A percentile compares a stretch with the other conserved stretches of the same genome.
These are phyloP conservation scores for Cecidostiba fungosa DNA, from an alignment of 2,888 invertebrate species.

Conservation along the genomic window DNA sequence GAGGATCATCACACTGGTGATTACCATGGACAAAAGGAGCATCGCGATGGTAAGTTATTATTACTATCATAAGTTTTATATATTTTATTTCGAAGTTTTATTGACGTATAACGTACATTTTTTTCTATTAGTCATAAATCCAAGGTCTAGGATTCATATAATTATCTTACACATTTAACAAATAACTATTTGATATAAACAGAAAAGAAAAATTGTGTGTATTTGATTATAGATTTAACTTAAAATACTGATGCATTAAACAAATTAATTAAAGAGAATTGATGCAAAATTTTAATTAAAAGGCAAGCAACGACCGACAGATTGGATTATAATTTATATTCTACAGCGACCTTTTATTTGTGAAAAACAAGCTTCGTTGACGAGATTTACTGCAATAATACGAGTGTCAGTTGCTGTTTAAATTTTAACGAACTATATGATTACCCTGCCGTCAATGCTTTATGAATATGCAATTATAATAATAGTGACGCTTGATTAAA, in stretches of 20 bases:
- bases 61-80: background rate
- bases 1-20: slow-evolving; percentile 77
- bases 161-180: too few species aligned
- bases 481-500: slow-evolving; percentile 51
- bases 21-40: slow-evolving; percentile 78
- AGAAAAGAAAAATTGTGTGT: too few species aligned
- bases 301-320: background rate
- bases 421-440: slow-evolving; percentile 48
- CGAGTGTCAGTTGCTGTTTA: background rate
- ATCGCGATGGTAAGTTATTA: slow-evolving; percentile 73
- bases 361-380: slow-evolving; percentile 11
- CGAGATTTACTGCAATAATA: slow-evolving; percentile 15
- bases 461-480: slow-evolving; percentile 58
- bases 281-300: slow-evolving; percentile 20
- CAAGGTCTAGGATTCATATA: too few species aligned
- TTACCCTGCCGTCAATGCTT: slow-evolving; percentile 41
- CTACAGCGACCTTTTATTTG: background rate
- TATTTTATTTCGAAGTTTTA: too few species aligned
- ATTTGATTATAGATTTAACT: too few species aligned
- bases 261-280: background rate
- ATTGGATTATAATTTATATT: background rate
- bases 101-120: too few species aligned
- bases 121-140: too few species aligned
- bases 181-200: too few species aligned
- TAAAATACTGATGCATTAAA: background rate